Base-by-base conservation (phyloP, 2,888 invertebrate species). In the Nipponacmea schrenckii region DNA sequence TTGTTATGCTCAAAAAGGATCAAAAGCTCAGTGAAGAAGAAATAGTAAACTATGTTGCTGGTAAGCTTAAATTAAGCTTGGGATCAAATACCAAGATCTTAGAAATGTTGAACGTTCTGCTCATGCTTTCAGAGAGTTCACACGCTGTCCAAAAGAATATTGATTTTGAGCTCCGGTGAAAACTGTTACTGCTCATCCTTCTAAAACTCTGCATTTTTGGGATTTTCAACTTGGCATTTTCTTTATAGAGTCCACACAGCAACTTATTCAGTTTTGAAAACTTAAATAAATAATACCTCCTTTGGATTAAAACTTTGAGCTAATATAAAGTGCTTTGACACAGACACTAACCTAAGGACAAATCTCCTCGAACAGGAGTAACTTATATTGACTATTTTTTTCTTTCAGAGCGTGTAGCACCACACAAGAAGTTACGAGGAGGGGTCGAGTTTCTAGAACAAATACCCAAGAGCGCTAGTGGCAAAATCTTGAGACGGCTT, bases 381-480 rank as follows among this genome's bases (percentile, higher is more conserved):
- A 39, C 17, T 31, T 27, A 17, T 26, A 64, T 10, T 14, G 45
- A 27, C 20, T 26, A 4, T 50, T 68, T 0, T 56, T 68, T 48
- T 0, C 26, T 69, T 73, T 44, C 66, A 77, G 77, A 69, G 15
- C 62, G 44, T 63, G 74, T 75, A 4, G 74, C 76, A 0, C 74
- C 72, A 0, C 70, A 75, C 44, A 78, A 76, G 75, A 71, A 73
- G 20, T 66, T 76, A 7, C 64, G 78, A 56, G 78, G 78, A 3
- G 78, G 78, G 44, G 75, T 76, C 0, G 72, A 72, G 62, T 78
- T 78, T 66, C 26, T 78, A 12, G 26, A 63, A 14, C 72, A 73
- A 68, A 76, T 78, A 12, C 76, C 74, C 27, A 67, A 74, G 39
- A 78, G 73, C 12, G n/a, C 69, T 3, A 73, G 74, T 10, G 78